phyloP scores from a whole-genome alignment of 2,888 invertebrate genomes.

The Drosophila histrio region DNA sequence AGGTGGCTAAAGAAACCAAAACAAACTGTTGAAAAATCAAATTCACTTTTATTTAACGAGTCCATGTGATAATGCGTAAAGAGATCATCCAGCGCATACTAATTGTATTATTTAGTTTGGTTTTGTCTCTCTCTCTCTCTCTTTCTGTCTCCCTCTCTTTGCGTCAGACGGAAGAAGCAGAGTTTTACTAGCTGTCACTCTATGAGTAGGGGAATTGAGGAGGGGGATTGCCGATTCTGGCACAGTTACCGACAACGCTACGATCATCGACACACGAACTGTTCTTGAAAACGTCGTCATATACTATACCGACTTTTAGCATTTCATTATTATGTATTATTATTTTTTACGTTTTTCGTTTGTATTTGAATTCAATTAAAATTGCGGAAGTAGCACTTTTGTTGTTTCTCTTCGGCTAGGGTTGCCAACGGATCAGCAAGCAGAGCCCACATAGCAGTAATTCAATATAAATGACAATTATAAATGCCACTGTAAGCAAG shows the following conservation, averaged over 20 bases:
- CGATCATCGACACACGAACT: conserved; percentile 35
- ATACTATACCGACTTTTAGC: conserved; percentile 7
- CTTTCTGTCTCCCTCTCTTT: background rate
- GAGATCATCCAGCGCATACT: conserved; percentile 64
- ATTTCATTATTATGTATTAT: conserved; percentile 15
- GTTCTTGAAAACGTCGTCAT: conserved; percentile 71
- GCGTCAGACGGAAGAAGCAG: conserved; percentile 54
- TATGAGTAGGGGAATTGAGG: background rate
- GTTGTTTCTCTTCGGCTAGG: conserved; percentile 14
- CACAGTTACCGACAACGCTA: conserved; percentile 55
- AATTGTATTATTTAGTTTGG: conserved; percentile 37
- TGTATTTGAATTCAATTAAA: conserved; percentile 57
- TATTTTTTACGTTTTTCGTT: conserved; percentile 7
- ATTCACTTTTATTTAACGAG: conserved; percentile 65
- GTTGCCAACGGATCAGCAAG: conserved; percentile 23
- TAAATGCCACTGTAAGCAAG: conserved; percentile 7
- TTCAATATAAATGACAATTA: conserved; percentile 43
- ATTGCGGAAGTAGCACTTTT: conserved; percentile 63
- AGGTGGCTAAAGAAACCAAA: conserved; percentile 51
- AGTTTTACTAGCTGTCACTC: conserved; percentile 5
- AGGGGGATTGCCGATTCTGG: conserved; percentile 17
- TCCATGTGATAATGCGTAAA: conserved; percentile 39
- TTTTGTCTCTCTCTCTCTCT: background rate
- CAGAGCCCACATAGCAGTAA: conserved; percentile 9
- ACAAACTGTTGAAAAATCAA: conserved; percentile 56